These are phyloP conservation scores for Bombus breviceps DNA, from an alignment of 1,140 invertebrate genomes.

Conservation along the genomic window DNA sequence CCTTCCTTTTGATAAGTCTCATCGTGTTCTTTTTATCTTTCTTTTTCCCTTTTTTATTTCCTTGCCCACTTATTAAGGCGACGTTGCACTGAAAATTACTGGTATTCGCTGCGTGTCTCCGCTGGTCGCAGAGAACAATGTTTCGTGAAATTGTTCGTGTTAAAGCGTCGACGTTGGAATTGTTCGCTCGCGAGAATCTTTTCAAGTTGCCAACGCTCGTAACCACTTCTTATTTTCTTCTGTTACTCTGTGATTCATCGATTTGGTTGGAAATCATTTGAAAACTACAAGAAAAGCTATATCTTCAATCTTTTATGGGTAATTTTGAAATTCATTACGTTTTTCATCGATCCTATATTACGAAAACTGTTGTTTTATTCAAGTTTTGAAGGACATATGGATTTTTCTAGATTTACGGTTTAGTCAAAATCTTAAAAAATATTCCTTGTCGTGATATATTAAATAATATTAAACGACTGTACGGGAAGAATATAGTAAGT, in stretches of 20 bases:
- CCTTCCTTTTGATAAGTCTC: background rate
- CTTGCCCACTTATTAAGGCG: background rate
- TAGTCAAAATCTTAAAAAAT: no score
- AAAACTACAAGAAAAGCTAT: background rate
- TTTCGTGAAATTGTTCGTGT: conserved; percentile 1
- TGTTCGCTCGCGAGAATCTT: conserved; percentile 3
- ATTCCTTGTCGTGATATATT: no score
- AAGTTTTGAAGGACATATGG: no score
- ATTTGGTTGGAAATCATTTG: background rate
- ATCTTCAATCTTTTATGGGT: background rate
- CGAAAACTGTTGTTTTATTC: no score
- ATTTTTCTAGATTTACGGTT: no score
- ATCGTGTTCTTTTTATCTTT: no score
- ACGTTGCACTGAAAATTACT: background rate
- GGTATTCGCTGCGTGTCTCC: no score
- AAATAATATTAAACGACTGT: no score
- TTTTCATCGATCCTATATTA: no score
- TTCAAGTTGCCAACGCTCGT: background rate
- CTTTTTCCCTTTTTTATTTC: background rate
- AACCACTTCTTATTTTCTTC: background rate
- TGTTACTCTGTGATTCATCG: background rate
- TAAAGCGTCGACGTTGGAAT: background rate
- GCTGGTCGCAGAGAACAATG: background rate
- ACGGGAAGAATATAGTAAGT: no score
- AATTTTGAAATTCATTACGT: no score